Base-by-base conservation (phyloP, 1,140 invertebrate genomes). In the Drosophila kikkawai region DNA sequence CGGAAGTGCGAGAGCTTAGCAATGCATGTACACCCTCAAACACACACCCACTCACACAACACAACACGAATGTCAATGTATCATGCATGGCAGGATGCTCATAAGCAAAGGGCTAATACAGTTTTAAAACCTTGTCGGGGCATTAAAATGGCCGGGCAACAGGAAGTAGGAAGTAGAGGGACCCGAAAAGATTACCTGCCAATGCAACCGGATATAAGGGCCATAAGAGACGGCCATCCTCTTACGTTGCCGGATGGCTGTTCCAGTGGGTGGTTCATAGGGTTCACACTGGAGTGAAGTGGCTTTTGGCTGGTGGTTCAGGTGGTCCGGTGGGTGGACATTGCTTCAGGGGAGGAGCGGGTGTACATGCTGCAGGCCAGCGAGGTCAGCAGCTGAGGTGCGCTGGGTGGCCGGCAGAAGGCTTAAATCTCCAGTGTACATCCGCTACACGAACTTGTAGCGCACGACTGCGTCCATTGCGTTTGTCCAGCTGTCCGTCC, bases 401-500 rank as follows among this genome's bases (percentile, higher is more conserved):
- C 39, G 42, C 47, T 73, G 37, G 37, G 32, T 59, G 58, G 58
- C 58, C 64, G 45, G 50, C 68, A 61, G 66, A 82, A 87, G 77
- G 84, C 84, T 88, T 88, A 88, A 88, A 88, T 88, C 84, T 88
- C 77, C 80, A 90, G 77, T 82, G 84, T 79, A 87, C 84, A 88
- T 87, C 84, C 84, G 84, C 73, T 88, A 78, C 84, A 87, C 84
- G 84, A 87, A 83, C 84, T 84, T 75, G 77, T 80, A 88, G 84
- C 84, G 84, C 84, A 88, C 84, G 84, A 88, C 45, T 88, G 84
- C 63, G 69, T 65, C 69, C 80, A 60, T 56, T 82, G 75, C 63
- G 61, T 63, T 58, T 68, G 59, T 58, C 63, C 58, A 60, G 13
- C 47, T 44, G 51, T 56, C 53, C 22, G 58, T 66, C 58, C 39